Percentiles rank a stretch among this genome's conserved stretches.
phyloP scores from a whole-genome alignment of 2,113 vertebrate species.

The Crotalus viridis region DNA sequence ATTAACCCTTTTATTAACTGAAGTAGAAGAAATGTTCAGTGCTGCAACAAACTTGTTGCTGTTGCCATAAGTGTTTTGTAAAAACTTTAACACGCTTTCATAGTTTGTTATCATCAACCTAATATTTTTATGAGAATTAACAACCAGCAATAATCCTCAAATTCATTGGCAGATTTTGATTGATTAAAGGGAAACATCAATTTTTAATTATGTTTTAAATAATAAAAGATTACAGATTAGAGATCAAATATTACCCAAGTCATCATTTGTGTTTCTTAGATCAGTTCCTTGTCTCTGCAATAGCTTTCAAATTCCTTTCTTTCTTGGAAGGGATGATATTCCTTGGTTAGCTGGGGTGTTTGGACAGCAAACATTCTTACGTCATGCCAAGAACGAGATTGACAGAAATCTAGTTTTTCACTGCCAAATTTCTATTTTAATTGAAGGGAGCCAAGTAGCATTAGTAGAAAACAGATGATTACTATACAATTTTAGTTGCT shows the following conservation, averaged over 20 bases:
- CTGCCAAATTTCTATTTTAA: conserved; percentile 1
- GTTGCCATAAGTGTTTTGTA: neutral
- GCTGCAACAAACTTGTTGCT: neutral
- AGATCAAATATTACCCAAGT: neutral
- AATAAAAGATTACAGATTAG: neutral
- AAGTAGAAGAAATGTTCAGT: neutral
- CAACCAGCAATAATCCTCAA: neutral
- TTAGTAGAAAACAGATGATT: neutral
- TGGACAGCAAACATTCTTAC: neutral
- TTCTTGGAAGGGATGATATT: neutral
- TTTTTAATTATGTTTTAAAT: accelerated
- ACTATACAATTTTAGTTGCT: neutral
- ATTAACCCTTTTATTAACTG: conserved; percentile 44
- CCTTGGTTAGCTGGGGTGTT: conserved; percentile 24
- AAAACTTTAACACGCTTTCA: neutral
- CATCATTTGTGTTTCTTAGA: conserved; percentile 13
- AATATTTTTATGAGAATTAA: neutral
- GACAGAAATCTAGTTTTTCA: neutral
- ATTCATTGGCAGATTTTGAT: neutral
- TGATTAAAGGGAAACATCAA: neutral
- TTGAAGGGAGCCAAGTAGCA: neutral
- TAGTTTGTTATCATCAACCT: neutral
- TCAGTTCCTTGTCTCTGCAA: neutral
- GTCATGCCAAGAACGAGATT: neutral
- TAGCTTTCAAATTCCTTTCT: conserved; percentile 15